Base-by-base conservation (phyloP, 2,888 invertebrate species). In the Athalia circularis region DNA sequence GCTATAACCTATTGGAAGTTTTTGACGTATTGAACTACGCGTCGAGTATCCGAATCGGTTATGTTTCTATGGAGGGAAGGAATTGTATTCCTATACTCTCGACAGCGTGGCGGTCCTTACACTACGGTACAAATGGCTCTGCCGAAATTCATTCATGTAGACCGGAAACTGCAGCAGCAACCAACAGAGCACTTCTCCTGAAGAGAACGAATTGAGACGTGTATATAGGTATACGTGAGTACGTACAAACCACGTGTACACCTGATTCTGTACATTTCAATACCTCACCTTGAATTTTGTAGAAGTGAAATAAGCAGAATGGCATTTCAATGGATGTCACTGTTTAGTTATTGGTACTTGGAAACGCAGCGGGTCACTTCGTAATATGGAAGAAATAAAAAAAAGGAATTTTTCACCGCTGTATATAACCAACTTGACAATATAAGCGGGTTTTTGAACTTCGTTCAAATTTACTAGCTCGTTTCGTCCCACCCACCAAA, bases 341-440 rank as follows among this genome's bases (percentile, higher is more conserved):
- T 78, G 78, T 78, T 72, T 74, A 64, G 62, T 29, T 29, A 29
- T 29, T 29, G 52, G 78, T 70, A 78, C 78, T 72, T 78, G n/a
- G 72, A 74, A 72, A 78, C 78, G 59, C 78, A 52, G 72, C 78
- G 64, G 78, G 78, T 72, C 52, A 74, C 72, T 64, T 7, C 29
- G 47, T 59, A 59, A 57, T 15, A 9, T 13, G 5, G 48, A 5
- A 43, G 4, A 7, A 57, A 45, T n/a, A 11, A 9, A n/a, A 9
- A 11, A 47, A 62, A 9, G 52, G 45, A 48, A 59, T 29, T 59
- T 9, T 52, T 15, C 68, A 59, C 47, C 29, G 29, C 29, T 29
- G 1, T 2, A n/a, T n/a, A n/a, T n/a, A n/a, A 29, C 29, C 29
- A 29, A 29, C 29, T 29, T 29, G 29, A 29, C 29, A 29, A 29